Percentiles rank a stretch among this genome's conserved stretches.
These are phyloP conservation scores for Perca flavescens DNA, from an alignment of 2,113 vertebrate species.

Conservation along the genomic window DNA sequence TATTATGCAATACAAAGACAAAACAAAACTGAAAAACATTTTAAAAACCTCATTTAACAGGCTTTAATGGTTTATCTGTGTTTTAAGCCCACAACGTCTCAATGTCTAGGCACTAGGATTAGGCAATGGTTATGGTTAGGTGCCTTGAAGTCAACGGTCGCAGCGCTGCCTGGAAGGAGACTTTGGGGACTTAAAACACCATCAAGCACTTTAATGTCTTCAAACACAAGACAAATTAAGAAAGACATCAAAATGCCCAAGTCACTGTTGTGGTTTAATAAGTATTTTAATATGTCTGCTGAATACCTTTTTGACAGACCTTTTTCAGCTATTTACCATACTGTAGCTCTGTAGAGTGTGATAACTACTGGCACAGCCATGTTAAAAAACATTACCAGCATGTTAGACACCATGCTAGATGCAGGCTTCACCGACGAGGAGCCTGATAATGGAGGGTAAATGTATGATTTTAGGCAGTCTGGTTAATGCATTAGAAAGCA, in stretches of 20 bases:
- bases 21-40: neutral
- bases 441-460: conserved; percentile 48
- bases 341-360: neutral
- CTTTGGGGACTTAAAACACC: too few species aligned
- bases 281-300: conserved; percentile 6
- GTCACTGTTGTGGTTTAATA: conserved; percentile 1
- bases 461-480: conserved; percentile 15
- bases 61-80: neutral
- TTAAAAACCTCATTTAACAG: neutral
- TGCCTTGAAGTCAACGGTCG: too few species aligned
- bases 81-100: too few species aligned
- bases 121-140: too few species aligned
- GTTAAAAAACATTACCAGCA: conserved; percentile 30
- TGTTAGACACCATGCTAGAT: neutral
- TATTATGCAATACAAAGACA: neutral
- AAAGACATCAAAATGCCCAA: neutral
- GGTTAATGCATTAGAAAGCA: conserved; percentile 50
- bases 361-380: neutral
- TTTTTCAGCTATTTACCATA: conserved; percentile 31
- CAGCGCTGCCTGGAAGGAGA: too few species aligned
- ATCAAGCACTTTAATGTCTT: neutral
- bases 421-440: neutral
- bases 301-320: neutral
- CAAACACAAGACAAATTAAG: conserved; percentile 15
- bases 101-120: too few species aligned